Base-by-base conservation (phyloP, 2,797 vertebrate genomes). In the Propithecus perrieri region DNA sequence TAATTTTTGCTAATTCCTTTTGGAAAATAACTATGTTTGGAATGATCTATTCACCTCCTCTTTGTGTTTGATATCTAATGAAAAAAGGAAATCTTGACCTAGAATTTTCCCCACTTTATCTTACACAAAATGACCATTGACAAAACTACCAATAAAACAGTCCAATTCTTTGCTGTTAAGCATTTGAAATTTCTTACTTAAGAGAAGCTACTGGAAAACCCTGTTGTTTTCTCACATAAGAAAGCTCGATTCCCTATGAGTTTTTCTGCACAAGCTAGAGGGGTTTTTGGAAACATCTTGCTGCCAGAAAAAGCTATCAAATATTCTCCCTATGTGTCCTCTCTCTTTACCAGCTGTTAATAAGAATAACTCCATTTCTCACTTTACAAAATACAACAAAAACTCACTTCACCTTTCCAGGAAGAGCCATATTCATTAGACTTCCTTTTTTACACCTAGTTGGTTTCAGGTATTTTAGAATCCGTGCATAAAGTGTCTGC, bases 1-100 rank as follows among this genome's bases (percentile, higher is more conserved):
- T 22, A 71, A 91, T 81, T 97, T 97, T 85, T 95, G 5, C 65
- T 96, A 85, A 97, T 96, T 92, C 78, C 85, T 97, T 96, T 94
- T 91, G 72, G 69, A 87, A 94, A 97, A 96, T 69, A 89, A 55
- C 67, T 76, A 69, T 18, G 20, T 93, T 46, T 74, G 0, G 53
- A 79, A 28, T 89, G 72, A 97, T 97, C 78, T 93, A 81, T 57
- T 96, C 50, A 74, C 92, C 41, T 63, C 59, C 95, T 97, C 90
- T 83, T 96, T 96, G 91, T 80, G 57, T 97, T 95, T 96, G 59
- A 57, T 41, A 69, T 48, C 59, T 95, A 96, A 93, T 69, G 78
- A 95, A 93, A 98, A 88, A 46, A 11, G 95, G 43, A 92, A 67
- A n/a, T 86, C 90, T 93, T 93, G 74, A 78, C 57, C 9, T 18